Base-by-base conservation (phyloP, 2,113 vertebrate species). In the Saimiri boliviensis region DNA sequence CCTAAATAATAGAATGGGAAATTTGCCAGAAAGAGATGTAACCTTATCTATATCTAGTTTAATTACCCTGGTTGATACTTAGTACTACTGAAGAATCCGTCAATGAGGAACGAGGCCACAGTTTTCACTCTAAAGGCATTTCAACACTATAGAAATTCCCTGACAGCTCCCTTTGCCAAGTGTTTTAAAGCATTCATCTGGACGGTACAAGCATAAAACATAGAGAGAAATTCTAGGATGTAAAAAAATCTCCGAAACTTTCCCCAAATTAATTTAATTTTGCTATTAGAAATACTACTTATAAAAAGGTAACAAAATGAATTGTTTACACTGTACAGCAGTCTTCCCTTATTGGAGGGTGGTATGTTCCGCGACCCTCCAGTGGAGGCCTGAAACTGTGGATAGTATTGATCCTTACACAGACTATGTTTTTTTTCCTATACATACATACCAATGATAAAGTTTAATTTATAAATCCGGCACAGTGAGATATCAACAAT, bases 21-120 rank as follows among this genome's bases (percentile, higher is more conserved):
- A 96, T 97, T 89, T 97, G 97, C 98, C 98, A 98, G 98, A 80
- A 97, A 98, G 97, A 98, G 94, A 89, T 98, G 77, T 96, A 98
- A 97, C 95, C 96, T 97, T 98, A 96, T 98, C 98, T 98, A 79
- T 94, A 98, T 97, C 95, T 91, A 87, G 89, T 96, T 88, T 97
- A 98, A 98, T 97, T 95, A 98, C 94, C 95, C 95, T 96, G 80
- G 80, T 76, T 98, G 98, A 97, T 97, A 98, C 96, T 96, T 97
- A 96, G 95, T 95, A 95, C n/a, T 7, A 95, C 35, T 6, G 92
- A 1, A 86, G 35, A 89, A 97, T 94, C 96, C 5, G 88, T 97
- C 96, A 97, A 49, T 49, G 95, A 98, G 92, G 98, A 98, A 96
- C 1, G 66, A 85, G 98, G 96, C 98, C 98, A 97, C 49, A 35